Evolutionary conservation across 1,140 invertebrate species (phyloP).

Genomic region (Dinothrombium tinctorium): DNA sequence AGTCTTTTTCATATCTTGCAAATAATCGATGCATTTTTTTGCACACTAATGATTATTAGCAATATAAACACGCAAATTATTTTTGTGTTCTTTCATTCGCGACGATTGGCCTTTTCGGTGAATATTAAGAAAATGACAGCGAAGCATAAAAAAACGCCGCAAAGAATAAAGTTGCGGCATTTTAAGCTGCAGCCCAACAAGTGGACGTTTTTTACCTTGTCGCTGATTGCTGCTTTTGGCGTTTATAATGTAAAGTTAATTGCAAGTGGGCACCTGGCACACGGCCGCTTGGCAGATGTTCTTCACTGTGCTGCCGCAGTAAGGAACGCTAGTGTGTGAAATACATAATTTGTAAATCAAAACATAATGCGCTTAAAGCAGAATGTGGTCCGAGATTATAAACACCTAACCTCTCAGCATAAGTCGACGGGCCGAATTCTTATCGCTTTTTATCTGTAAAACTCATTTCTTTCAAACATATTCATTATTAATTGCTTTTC

Average conservation of each 20-base stretch:
- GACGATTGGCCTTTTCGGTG: not conserved
- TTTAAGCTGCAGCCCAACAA: not conserved
- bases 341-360: no score
- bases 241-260: no score
- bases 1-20: not conserved
- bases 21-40: not conserved
- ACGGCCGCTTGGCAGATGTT: no score
- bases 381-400: no score
- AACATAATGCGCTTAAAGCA: no score
- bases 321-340: no score
- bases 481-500: not conserved
- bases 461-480: not conserved
- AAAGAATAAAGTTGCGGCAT: not conserved
- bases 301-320: no score
- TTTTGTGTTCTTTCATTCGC: not conserved
- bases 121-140: not conserved
- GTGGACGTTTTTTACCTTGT: not conserved
- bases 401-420: no score
- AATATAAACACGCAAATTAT: not conserved
- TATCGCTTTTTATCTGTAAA: not conserved
- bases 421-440: not conserved
- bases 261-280: no score
- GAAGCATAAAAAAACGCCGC: not conserved
- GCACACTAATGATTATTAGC: not conserved
- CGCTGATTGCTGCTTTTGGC: no score